A percentile compares a stretch with the other conserved stretches of the same genome.
Conservation (phyloP, 2,797 vertebrate species). For the Emydoidea blandingii region DNA sequence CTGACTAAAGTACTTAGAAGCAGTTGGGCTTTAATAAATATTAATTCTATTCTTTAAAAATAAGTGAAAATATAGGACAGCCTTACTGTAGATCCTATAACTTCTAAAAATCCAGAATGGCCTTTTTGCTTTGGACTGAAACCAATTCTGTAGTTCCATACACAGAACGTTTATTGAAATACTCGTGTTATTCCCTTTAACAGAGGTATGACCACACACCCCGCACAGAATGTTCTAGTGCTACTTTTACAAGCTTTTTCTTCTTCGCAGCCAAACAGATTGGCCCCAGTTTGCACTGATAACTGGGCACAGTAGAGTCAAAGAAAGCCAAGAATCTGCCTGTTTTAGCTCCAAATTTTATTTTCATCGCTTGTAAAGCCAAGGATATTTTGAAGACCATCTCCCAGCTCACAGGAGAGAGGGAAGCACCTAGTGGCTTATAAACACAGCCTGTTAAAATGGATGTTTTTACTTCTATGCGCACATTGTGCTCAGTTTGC, state of each 20-base stretch:
- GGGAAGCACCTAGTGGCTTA: constrained; percentile 2
- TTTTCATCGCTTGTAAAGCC: constrained; percentile 59
- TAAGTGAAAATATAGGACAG: background rate
- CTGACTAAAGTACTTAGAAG: background rate
- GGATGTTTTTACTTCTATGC: background rate
- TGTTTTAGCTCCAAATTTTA: constrained; percentile 42
- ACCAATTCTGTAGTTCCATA: background rate
- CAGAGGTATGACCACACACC: constrained; percentile 10
- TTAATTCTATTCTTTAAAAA: background rate
- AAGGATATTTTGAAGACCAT: constrained; percentile 46
- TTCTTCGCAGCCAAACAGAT: constrained; percentile 29
- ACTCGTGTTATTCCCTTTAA: background rate
- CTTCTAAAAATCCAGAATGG: background rate
- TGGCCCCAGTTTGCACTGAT: constrained; percentile 13
- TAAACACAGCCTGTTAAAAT: constrained; percentile 36
- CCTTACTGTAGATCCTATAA: background rate
- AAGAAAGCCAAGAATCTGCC: constrained; percentile 57
- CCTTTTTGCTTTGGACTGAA: background rate
- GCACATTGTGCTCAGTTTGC: background rate
- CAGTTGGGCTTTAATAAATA: background rate
- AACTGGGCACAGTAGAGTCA: background rate
- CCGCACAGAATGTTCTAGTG: constrained; percentile 18
- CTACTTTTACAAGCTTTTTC: constrained; percentile 45
- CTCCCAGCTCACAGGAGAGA: constrained; percentile 30
- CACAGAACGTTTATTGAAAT: background rate